Conservation (phyloP, 2,888 invertebrate species). For the Penaeus monodon region DNA sequence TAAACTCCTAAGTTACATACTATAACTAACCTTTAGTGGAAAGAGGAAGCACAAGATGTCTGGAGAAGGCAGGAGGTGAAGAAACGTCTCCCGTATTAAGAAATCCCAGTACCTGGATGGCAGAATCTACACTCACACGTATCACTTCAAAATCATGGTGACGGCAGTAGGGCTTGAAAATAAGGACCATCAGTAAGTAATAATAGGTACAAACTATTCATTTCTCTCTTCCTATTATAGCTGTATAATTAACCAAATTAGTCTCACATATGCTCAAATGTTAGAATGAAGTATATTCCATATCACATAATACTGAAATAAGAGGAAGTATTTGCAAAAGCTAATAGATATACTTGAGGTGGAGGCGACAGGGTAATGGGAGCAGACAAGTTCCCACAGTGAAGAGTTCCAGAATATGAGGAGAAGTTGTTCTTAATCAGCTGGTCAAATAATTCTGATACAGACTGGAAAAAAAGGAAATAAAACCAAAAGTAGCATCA, state of each 20-base stretch:
- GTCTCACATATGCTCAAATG: too few species aligned
- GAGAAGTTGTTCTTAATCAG: constrained; percentile 81
- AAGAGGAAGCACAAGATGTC: constrained; percentile 87
- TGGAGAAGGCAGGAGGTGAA: constrained; percentile 90
- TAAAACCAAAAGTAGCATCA: neutral
- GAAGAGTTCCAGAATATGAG: constrained; percentile 79
- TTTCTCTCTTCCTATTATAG: too few species aligned
- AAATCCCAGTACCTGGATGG: constrained; percentile 88
- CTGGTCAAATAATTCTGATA: constrained; percentile 76
- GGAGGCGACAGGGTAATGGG: constrained; percentile 81
- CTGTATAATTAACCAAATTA: too few species aligned
- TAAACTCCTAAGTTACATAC: too few species aligned
- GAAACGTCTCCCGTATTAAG: constrained; percentile 88
- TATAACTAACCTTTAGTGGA: constrained; percentile 66
- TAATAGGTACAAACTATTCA: too few species aligned
- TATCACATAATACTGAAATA: too few species aligned
- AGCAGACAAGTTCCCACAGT: constrained; percentile 82
- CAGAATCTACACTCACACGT: constrained; percentile 78
- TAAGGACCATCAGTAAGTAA: constrained; percentile 20
- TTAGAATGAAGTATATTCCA: too few species aligned
- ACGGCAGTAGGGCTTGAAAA: constrained; percentile 70
- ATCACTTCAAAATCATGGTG: constrained; percentile 75
- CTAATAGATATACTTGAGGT: constrained; percentile 74
- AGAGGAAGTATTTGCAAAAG: too few species aligned
- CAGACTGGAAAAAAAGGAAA: constrained; percentile 61